Percentiles rank a stretch among this genome's conserved stretches.
Evolutionary conservation across 2,888 invertebrate genomes (phyloP).

Genomic region (Cybosia mesomella): DNA sequence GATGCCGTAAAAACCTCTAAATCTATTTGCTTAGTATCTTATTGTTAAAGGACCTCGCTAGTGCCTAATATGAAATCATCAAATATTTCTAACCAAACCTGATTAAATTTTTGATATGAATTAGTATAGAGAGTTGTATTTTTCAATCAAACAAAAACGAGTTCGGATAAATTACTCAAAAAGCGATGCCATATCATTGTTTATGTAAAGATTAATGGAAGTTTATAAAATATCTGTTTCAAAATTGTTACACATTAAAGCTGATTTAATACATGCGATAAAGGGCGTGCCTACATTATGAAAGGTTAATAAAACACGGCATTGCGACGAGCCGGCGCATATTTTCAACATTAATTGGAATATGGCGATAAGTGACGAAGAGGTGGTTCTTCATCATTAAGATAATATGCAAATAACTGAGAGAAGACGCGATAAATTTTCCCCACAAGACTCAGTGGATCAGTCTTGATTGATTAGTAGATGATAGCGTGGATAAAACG

Average conservation of each 20-base stretch:
- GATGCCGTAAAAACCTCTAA: no score
- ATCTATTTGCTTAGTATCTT: no score
- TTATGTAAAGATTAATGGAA: slow-evolving; percentile 51
- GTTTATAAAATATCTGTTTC: slow-evolving; percentile 59
- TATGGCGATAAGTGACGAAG: slow-evolving; percentile 75
- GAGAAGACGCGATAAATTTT: slow-evolving; percentile 70
- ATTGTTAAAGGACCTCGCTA: no score
- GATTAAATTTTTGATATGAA: no score
- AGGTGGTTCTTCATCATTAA: slow-evolving; percentile 78
- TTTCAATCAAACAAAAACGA: not conserved
- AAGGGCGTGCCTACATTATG: slow-evolving; percentile 66
- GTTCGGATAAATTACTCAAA: not conserved
- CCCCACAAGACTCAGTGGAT: slow-evolving; percentile 59
- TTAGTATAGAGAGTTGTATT: no score
- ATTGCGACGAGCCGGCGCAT: slow-evolving; percentile 66
- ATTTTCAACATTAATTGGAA: slow-evolving; percentile 81
- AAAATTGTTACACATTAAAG: slow-evolving; percentile 70
- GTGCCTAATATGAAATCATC: no score
- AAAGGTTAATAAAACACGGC: slow-evolving; percentile 78
- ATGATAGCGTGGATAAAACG: slow-evolving; percentile 65
- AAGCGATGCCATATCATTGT: not conserved
- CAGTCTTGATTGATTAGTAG: slow-evolving; percentile 71
- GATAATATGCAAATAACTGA: slow-evolving; percentile 78
- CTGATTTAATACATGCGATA: slow-evolving; percentile 71
- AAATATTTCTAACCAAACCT: no score